These are phyloP conservation scores for Neoniphon sammara DNA, from an alignment of 2,797 vertebrate species.

Conservation along the genomic window DNA sequence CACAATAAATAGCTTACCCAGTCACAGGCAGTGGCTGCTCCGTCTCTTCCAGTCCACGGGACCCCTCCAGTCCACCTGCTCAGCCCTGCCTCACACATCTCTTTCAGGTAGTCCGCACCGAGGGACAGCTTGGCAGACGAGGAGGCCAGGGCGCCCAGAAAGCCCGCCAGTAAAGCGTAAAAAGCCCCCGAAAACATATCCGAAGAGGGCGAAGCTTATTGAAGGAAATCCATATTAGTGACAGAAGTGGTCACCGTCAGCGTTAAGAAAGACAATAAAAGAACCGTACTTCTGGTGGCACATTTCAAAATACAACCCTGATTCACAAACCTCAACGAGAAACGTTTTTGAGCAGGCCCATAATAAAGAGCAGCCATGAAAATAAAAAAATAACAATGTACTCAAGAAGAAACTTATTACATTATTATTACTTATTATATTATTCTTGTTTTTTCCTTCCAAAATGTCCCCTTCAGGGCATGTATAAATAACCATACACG, in stretches of 20 bases:
- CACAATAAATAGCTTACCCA: no score
- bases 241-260: no score
- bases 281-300: neutral
- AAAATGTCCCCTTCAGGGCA: no score
- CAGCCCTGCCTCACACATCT: conserved; percentile 72
- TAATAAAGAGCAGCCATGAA: no score
- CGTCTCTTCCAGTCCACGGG: conserved; percentile 78
- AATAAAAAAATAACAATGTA: no score
- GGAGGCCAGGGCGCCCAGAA: conserved; percentile 85
- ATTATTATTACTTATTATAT: no score
- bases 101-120: conserved; percentile 77
- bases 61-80: conserved; percentile 48
- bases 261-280: neutral
- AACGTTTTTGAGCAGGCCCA: neutral
- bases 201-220: neutral
- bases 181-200: conserved; percentile 69
- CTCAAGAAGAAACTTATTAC: no score
- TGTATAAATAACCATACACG: no score
- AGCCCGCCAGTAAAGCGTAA: conserved; percentile 82
- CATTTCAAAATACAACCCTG: conserved; percentile 29
- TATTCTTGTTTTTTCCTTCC: no score
- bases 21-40: no score
- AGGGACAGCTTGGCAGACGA: conserved; percentile 87
- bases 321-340: neutral
- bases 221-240: neutral